Conservation (phyloP, 2,797 vertebrate genomes). For the Octomys mimax region DNA sequence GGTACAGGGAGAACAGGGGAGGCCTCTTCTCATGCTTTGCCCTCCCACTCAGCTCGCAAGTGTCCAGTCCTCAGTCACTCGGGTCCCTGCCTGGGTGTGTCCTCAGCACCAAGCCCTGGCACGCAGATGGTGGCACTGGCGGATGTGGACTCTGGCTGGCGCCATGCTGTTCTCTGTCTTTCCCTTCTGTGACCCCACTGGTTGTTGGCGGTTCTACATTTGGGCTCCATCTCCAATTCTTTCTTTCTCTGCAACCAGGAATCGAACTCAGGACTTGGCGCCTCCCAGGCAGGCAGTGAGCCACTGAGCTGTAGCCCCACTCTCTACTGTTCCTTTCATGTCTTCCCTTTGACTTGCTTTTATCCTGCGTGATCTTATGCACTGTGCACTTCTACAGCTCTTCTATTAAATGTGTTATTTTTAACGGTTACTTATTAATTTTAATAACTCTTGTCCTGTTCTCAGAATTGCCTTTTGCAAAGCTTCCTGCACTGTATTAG, state of each 20-base stretch:
- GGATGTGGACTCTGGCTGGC: too few relatives aligned
- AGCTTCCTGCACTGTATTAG: not conserved
- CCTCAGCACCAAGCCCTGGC: not conserved
- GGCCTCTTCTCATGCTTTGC: not conserved
- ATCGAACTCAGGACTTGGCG: too few relatives aligned
- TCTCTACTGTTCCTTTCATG: too few relatives aligned
- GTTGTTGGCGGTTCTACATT: not conserved
- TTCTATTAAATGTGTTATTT: not conserved
- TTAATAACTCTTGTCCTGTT: not conserved
- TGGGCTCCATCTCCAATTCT: not conserved
- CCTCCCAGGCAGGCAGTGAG: too few relatives aligned
- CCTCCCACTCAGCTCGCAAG: not conserved
- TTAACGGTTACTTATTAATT: not conserved
- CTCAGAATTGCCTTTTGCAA: not conserved
- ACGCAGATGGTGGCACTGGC: rapidly evolving
- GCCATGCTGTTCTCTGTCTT: not conserved
- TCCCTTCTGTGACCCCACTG: not conserved
- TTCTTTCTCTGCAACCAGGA: not conserved
- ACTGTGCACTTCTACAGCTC: not conserved
- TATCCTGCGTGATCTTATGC: not conserved
- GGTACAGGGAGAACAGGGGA: not conserved
- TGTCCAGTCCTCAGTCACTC: not conserved
- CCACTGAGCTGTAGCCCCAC: too few relatives aligned
- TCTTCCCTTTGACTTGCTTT: not conserved
- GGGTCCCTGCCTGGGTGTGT: not conserved